Evolutionary conservation across 2,797 vertebrate genomes (phyloP).

Genomic region (Enteromius unitaeniatus): DNA sequence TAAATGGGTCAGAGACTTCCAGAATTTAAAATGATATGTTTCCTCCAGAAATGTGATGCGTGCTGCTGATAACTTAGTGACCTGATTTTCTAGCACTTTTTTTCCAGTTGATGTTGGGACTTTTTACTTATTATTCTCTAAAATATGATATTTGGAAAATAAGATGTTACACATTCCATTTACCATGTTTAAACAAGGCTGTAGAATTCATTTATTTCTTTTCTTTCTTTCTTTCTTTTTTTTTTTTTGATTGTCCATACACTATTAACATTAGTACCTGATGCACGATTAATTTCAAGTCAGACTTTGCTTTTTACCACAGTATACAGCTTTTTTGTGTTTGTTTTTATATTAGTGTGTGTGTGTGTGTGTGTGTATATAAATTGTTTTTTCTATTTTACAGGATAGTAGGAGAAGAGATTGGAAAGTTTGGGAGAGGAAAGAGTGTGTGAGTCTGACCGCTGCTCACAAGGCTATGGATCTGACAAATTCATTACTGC

Average conservation of each 20-base stretch:
- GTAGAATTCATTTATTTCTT: background rate
- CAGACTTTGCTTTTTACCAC: background rate
- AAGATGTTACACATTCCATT: background rate
- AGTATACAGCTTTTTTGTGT: background rate
- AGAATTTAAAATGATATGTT: constrained; percentile 17
- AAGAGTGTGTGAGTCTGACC: background rate
- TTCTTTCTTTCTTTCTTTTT: background rate
- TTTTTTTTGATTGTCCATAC: no score
- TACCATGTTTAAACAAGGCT: background rate
- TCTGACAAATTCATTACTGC: background rate
- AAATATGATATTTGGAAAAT: background rate
- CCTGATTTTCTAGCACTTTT: background rate
- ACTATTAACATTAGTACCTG: no score
- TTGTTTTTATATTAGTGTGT: background rate
- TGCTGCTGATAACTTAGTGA: constrained; percentile 4
- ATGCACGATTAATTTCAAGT: background rate
- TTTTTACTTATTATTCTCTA: constrained; percentile 1
- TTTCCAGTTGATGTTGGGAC: background rate
- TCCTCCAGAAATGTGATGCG: background rate
- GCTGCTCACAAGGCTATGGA: background rate
- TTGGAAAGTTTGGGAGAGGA: background rate
- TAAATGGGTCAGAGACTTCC: constrained; percentile 19
- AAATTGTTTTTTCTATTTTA: background rate
- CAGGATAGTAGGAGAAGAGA: background rate
- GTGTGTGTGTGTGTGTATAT: background rate